Evolutionary conservation across 2,113 vertebrate species (phyloP), one percentile per base, ranked within the genome.

Genomic region (Cavia porcellus): DNA sequence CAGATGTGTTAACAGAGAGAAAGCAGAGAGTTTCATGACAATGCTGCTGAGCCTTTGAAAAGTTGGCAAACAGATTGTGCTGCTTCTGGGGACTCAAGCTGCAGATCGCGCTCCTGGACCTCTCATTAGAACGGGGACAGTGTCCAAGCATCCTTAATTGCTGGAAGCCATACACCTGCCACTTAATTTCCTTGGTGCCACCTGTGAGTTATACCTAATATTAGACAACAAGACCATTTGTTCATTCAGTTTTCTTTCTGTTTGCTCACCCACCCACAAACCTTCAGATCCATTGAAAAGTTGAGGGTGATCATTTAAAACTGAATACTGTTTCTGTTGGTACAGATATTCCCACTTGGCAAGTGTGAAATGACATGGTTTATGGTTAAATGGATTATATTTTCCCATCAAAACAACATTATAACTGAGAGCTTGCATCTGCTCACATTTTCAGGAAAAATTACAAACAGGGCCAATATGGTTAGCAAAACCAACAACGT

Each of bases 131-230:
- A 77, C 2, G 66, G 57, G 84, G 50, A 92, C 85, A 61, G 66
- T 74, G 77, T 50, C 84, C 90, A 93, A 50, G 1, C 1, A 1
- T 17, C 50, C 42, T 72, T 89, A 86, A 97, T 74, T 96, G 92
- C 81, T 80, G 85, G 93, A 96, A 80, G 93, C 88, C 57, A 42
- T 64, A 79, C 72, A 95, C 68, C 90, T 97, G 97, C 77, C 61
- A 62, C 61, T 95, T 96, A 35, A 86, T 97, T 90, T 77, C 72
- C 66, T 86, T 17, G 2, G 10, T 59, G 81, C 90, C 84, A 79
- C 61, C 81, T 80, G 72, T 90, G 82, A 96, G 90, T 90, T 74
- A 70, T 70, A 75, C 61, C 77, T 70, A 64, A 47, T 57, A 57
- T 81, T 92, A 90, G 42, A 89, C 12, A 95, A n/a, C 12, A 84